Evolutionary conservation across 2,113 vertebrate genomes (phyloP).

Genomic region (Fregetta grallaria): DNA sequence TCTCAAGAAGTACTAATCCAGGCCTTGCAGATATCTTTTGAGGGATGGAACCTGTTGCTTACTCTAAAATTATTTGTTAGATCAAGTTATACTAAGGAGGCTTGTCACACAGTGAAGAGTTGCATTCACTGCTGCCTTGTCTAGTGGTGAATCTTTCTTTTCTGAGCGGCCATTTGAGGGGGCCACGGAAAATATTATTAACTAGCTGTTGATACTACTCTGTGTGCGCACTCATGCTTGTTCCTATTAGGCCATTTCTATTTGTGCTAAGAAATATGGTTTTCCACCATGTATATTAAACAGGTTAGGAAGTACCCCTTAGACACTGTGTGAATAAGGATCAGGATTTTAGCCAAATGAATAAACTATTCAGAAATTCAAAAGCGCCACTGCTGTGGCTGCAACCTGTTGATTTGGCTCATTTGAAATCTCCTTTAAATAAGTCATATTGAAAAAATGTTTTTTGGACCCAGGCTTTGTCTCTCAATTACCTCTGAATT

Average conservation of each 20-base stretch:
- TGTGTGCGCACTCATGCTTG: fast-evolving
- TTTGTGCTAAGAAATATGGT: neutral
- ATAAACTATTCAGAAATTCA: neutral
- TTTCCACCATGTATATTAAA: neutral
- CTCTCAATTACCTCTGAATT: neutral
- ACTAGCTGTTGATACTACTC: neutral
- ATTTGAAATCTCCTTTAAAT: neutral
- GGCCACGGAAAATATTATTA: neutral
- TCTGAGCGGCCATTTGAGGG: neutral
- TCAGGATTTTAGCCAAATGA: neutral
- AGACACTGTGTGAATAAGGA: neutral
- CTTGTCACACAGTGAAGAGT: neutral
- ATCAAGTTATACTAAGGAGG: neutral
- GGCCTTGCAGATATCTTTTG: neutral
- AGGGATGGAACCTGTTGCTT: neutral
- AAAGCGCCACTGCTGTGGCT: neutral
- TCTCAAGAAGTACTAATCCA: neutral
- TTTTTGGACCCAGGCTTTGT: neutral
- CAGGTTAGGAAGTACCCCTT: neutral
- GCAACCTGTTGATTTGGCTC: neutral
- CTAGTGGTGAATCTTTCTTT: neutral
- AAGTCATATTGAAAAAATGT: neutral
- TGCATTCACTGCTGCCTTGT: neutral
- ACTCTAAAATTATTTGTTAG: neutral
- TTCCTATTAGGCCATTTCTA: neutral